Evolutionary conservation across 2,797 vertebrate species (phyloP).

Genomic region (Todus mexicanus): DNA sequence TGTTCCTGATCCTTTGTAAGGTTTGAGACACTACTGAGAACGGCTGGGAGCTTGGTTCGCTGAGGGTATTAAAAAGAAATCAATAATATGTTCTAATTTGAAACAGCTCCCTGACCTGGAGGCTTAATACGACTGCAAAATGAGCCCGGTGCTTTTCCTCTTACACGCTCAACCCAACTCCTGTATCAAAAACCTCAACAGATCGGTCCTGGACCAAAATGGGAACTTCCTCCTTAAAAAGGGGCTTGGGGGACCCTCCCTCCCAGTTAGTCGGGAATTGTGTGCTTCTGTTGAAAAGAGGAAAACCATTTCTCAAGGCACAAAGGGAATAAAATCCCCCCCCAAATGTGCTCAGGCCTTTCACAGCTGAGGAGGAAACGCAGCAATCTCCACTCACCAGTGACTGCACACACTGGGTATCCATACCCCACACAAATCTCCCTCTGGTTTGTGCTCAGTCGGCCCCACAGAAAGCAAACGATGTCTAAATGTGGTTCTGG

Average conservation of each 20-base stretch:
- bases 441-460: background rate
- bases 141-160: background rate
- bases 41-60: background rate
- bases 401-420: background rate
- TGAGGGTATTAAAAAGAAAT: slow-evolving; percentile 28
- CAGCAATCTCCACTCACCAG: background rate
- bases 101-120: background rate
- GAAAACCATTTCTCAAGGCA: background rate
- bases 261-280: background rate
- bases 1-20: background rate
- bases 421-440: background rate
- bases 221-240: background rate
- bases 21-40: background rate
- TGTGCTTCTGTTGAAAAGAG: background rate
- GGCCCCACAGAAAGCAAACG: background rate
- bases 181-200: background rate
- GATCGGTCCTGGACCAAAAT: background rate
- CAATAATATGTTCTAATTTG: slow-evolving; percentile 1
- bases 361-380: background rate
- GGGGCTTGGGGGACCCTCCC: fast-evolving
- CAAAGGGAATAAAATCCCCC: background rate
- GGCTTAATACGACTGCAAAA: background rate
- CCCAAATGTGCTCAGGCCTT: background rate
- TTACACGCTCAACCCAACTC: background rate
- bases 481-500: background rate